Evolutionary conservation across 92 coral and sea anemone genomes (phyloP).

Genomic region (Phenganax subtilis): DNA sequence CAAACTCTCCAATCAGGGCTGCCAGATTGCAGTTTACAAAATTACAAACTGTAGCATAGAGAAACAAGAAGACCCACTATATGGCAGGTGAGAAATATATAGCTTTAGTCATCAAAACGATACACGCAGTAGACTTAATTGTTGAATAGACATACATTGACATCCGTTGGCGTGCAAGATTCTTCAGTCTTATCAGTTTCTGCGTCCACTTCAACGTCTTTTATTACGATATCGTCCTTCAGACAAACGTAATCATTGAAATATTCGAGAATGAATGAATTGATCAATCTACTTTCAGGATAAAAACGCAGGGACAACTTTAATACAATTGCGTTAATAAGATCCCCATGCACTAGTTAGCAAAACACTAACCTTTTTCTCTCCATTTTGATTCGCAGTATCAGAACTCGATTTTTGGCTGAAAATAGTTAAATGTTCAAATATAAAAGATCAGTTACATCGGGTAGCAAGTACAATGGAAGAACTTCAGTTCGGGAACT

Average conservation of each 20-base stretch:
- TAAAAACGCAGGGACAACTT: not conserved
- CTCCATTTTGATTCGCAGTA: conserved; percentile 30
- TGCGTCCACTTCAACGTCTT: conserved; percentile 79
- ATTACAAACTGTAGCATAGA: too few species aligned
- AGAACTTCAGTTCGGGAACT: not conserved
- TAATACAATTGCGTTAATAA: not conserved
- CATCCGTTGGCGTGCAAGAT: conserved; percentile 72
- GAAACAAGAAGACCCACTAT: too few species aligned
- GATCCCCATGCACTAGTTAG: not conserved
- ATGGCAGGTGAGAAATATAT: too few species aligned
- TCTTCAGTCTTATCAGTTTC: conserved; percentile 78
- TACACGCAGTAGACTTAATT: not conserved
- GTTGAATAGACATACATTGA: conserved; percentile 52
- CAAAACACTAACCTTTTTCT: conserved; percentile 30
- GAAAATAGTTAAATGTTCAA: not conserved
- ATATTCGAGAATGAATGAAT: not conserved
- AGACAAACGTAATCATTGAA: not conserved
- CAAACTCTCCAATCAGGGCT: too few species aligned
- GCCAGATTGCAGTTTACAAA: too few species aligned
- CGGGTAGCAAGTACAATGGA: too few species aligned
- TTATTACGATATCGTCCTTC: conserved; percentile 71
- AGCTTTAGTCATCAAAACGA: too few species aligned
- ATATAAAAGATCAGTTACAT: too few species aligned
- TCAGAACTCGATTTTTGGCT: conserved; percentile 32
- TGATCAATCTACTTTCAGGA: not conserved